These are phyloP conservation scores for Lepidochitona cinerea DNA, from an alignment of 2,888 invertebrate genomes.

Conservation along the genomic window DNA sequence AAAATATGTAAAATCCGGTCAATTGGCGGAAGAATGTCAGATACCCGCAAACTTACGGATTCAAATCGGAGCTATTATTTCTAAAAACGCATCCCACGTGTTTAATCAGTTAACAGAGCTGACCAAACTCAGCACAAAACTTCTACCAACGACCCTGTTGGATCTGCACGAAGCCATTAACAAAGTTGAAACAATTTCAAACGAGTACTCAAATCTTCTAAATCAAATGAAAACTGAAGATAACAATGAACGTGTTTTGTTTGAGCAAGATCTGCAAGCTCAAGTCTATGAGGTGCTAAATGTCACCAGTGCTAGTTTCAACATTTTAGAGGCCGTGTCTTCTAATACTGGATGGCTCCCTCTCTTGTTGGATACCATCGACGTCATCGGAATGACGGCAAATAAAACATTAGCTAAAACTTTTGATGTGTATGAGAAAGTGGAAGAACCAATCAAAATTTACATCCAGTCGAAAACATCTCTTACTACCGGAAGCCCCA, in stretches of 20 bases:
- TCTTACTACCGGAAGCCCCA: neutral
- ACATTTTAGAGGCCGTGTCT: conserved; percentile 47
- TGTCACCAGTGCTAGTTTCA: conserved; percentile 44
- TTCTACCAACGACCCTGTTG: conserved; percentile 37
- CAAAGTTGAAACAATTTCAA: conserved; percentile 31
- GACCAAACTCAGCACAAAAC: conserved; percentile 44
- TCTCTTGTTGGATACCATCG: conserved; percentile 47
- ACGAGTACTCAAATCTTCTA: neutral
- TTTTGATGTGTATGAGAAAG: neutral
- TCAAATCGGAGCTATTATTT: conserved; percentile 30
- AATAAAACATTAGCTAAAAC: conserved; percentile 41
- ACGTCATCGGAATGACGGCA: conserved; percentile 47
- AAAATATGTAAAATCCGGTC: neutral
- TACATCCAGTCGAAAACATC: neutral
- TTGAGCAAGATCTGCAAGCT: conserved; percentile 15
- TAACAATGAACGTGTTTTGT: neutral
- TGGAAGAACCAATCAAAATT: neutral
- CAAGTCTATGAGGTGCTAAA: conserved; percentile 41
- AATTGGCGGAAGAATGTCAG: conserved; percentile 17
- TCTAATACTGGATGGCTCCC: conserved; percentile 61
- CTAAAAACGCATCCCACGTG: conserved; percentile 36
- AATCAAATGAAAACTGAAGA: neutral
- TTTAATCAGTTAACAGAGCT: conserved; percentile 48
- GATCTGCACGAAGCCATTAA: conserved; percentile 44
- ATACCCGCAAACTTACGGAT: conserved; percentile 22